phyloP scores from a whole-genome alignment of 37 sponge, comb jelly and placozoan species.

The Agelas oroides region DNA sequence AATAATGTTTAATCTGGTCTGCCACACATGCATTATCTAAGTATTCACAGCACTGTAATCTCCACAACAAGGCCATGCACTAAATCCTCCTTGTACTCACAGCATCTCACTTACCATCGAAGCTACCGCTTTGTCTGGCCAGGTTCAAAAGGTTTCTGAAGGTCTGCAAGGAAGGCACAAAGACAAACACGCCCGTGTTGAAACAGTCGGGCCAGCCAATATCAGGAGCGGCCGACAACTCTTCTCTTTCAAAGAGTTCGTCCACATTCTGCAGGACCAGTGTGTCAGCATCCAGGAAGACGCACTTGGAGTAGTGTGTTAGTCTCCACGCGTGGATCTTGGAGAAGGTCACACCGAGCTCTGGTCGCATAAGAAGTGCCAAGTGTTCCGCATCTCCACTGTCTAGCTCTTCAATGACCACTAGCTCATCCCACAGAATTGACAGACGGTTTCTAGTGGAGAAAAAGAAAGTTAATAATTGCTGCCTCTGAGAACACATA shows the following conservation, averaged over 20 bases:
- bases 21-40: no score
- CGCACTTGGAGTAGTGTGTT: constrained; percentile 89
- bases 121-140: constrained; percentile 80
- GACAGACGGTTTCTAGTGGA: constrained; percentile 62
- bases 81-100: no score
- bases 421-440: constrained; percentile 79
- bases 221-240: constrained; percentile 98
- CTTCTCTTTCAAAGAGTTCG: constrained; percentile 94
- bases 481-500: no score
- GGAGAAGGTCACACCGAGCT: constrained; percentile 97
- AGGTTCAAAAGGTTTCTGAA: constrained; percentile 66
- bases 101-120: constrained; percentile 76
- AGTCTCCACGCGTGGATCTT: constrained; percentile 96
- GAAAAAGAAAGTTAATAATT: background rate
- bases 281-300: constrained; percentile 99
- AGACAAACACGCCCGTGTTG: constrained; percentile 99
- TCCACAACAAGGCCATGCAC: no score
- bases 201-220: constrained; percentile 99
- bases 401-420: constrained; percentile 79
- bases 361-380: constrained; percentile 87
- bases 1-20: no score
- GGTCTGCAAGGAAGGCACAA: constrained; percentile 84
- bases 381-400: constrained; percentile 84
- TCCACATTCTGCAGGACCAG: constrained; percentile 93
- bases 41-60: no score